Conservation (phyloP, 53 echinoderm and acorn worm species). For the Patiria pectinifera region DNA sequence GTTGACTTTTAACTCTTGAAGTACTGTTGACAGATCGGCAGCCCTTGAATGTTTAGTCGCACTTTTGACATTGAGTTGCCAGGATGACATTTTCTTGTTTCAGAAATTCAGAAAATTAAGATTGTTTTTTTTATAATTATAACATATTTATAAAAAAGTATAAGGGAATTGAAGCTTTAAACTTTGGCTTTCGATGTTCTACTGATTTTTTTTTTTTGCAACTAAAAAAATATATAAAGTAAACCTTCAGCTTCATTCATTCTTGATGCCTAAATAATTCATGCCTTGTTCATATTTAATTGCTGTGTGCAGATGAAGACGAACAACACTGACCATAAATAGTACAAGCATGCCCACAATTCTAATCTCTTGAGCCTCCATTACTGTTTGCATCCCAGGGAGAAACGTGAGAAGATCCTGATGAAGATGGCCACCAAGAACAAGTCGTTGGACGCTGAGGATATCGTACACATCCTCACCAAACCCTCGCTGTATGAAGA, state of each 20-base stretch:
- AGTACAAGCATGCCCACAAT: background rate
- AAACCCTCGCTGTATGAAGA: conserved; percentile 54
- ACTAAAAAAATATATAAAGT: background rate
- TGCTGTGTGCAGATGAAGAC: no score
- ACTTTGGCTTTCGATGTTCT: background rate
- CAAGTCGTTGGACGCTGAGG: conserved; percentile 54
- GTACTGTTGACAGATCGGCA: background rate
- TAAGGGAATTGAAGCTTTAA: background rate
- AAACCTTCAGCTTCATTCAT: background rate
- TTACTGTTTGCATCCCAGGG: conserved; percentile 13
- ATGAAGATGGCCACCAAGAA: conserved; percentile 56
- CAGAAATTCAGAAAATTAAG: background rate
- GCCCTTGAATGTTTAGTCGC: background rate
- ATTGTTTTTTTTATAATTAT: no score
- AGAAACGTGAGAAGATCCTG: conserved; percentile 61
- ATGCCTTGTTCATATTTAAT: no score
- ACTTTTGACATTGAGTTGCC: background rate
- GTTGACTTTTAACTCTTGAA: background rate
- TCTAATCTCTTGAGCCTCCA: background rate
- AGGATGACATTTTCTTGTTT: background rate
- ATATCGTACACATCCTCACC: conserved; percentile 64
- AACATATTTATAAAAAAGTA: no score
- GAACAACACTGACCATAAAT: background rate
- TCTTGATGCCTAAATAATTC: background rate
- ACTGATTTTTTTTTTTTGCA: background rate